Base-by-base conservation (phyloP, 2,113 vertebrate genomes). In the Equus quagga region DNA sequence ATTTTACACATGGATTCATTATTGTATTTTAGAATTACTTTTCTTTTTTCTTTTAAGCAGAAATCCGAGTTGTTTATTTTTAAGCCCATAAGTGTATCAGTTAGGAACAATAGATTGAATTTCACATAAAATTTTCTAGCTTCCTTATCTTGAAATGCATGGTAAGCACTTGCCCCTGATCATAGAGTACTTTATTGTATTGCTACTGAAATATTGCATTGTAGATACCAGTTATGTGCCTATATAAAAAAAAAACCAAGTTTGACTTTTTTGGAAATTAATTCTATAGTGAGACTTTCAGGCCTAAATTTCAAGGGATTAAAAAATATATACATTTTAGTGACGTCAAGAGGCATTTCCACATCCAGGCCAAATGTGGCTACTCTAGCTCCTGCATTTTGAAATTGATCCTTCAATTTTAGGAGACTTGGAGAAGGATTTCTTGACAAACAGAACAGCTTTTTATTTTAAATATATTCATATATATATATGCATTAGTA, bases 31-130 rank as follows among this genome's bases (percentile, higher is more conserved):
- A 54, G 33, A 72, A 70, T 58, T 93, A 24, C 76, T 92, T 97
- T 84, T 56, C 23, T 79, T 88, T 67, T 58, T 5, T 60, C 49
- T 92, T 90, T 84, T 17, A 93, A 79, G 51, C 8, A 72, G 87
- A 95, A 80, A 72, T 64, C 60, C 90, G 88, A 92, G 70, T 76
- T 70, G 46, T 85, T 87, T 58, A 73, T 84, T 76, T 96, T 84
- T 24, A 90, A 96, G 91, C 73, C 31, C 24, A 14, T 76, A 83
- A 70, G 65, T 46, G 1, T 90, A 70, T 89, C 60, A 78, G 8
- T 73, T 67, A 60, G 49, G 46, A 86, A 26, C 49, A 84, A 60
- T 28, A 54, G 58, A 44, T 56, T 76, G 51, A 64, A 75, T 95
- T 75, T 88, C 81, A 78, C 58, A 2, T 81, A 72, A 91, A 89